Percentiles rank a stretch among this genome's conserved stretches.
phyloP scores from a whole-genome alignment of 2,888 invertebrate species.

The Parascotia fuliginaria region DNA sequence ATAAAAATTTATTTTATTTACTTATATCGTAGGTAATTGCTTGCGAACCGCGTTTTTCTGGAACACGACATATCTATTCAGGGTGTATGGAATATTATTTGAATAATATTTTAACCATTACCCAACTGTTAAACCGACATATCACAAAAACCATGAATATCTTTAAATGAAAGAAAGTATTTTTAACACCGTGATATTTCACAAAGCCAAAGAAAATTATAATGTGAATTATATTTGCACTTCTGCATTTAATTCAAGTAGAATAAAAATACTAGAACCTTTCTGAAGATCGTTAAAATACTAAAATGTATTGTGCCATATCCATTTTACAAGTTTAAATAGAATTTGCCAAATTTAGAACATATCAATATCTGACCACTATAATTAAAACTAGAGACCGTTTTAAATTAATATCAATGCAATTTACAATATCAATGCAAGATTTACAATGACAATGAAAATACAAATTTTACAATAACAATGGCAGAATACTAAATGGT shows the following conservation, averaged over 20 bases:
- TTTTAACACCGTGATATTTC: slow-evolving; percentile 81
- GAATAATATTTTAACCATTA: slow-evolving; percentile 52
- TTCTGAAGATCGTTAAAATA: slow-evolving; percentile 43
- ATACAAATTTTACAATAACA: slow-evolving; percentile 29
- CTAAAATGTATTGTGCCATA: slow-evolving; percentile 46
- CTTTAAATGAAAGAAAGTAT: slow-evolving; percentile 66
- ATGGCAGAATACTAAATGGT: neutral
- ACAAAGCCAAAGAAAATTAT: slow-evolving; percentile 81
- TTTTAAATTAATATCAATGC: slow-evolving; percentile 24
- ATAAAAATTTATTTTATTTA: slow-evolving; percentile 82
- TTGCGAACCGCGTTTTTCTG: slow-evolving; percentile 70
- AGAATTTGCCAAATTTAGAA: slow-evolving; percentile 23
- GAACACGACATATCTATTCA: slow-evolving; percentile 77
- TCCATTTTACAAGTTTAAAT: slow-evolving; percentile 40
- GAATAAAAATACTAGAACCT: slow-evolving; percentile 46
- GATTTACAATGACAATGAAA: slow-evolving; percentile 47
- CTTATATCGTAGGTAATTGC: slow-evolving; percentile 80
- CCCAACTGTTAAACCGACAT: slow-evolving; percentile 62
- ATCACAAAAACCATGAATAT: slow-evolving; percentile 72
- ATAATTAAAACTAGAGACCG: slow-evolving; percentile 21
- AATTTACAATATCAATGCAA: slow-evolving; percentile 21
- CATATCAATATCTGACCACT: slow-evolving; percentile 43
- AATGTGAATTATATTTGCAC: slow-evolving; percentile 64
- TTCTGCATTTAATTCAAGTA: slow-evolving; percentile 72
- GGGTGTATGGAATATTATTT: slow-evolving; percentile 62